Evolutionary conservation across 1,140 invertebrate genomes (phyloP).

Genomic region (Anagrus nilaparvatae): DNA sequence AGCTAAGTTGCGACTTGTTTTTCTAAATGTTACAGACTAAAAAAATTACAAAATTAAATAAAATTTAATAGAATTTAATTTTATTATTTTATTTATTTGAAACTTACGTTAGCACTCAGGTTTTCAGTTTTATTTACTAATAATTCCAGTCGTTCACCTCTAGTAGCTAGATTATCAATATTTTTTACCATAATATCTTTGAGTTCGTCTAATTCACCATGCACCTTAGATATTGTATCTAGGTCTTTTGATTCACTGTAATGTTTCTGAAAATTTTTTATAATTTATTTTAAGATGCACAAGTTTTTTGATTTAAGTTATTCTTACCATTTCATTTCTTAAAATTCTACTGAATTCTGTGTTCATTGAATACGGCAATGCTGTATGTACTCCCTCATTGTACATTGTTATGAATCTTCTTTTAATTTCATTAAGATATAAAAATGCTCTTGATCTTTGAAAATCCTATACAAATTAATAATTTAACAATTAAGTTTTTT

Average conservation of each 20-base stretch:
- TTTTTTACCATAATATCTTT: conserved; percentile 94
- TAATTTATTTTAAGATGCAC: conserved; percentile 6
- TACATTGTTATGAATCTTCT: conserved; percentile 74
- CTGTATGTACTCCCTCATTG: conserved; percentile 68
- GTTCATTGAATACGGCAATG: conserved; percentile 89
- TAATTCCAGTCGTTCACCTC: conserved; percentile 81
- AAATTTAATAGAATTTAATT: conserved; percentile 6
- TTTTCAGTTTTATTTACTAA: conserved; percentile 87
- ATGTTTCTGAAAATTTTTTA: conserved; percentile 51
- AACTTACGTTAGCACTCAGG: conserved; percentile 73
- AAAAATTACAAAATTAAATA: conserved; percentile 27
- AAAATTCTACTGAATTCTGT: conserved; percentile 79
- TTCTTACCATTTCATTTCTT: conserved; percentile 72
- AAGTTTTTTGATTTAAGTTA: conserved; percentile 1
- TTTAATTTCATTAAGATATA: conserved; percentile 85
- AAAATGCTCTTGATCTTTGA: conserved; percentile 80
- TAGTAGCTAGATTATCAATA: conserved; percentile 77
- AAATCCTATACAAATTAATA: conserved; percentile 82
- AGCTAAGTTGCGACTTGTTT: conserved; percentile 74
- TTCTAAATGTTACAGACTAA: conserved; percentile 79
- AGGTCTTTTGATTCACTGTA: conserved; percentile 77
- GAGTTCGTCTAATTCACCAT: conserved; percentile 86
- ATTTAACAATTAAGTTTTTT: no score
- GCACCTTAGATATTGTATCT: conserved; percentile 75
- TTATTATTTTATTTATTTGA: conserved; percentile 4